Evolutionary conservation across 2,797 vertebrate genomes (phyloP), one percentile per base, ranked within the genome.

Genomic region (Miopithecus talapoin): DNA sequence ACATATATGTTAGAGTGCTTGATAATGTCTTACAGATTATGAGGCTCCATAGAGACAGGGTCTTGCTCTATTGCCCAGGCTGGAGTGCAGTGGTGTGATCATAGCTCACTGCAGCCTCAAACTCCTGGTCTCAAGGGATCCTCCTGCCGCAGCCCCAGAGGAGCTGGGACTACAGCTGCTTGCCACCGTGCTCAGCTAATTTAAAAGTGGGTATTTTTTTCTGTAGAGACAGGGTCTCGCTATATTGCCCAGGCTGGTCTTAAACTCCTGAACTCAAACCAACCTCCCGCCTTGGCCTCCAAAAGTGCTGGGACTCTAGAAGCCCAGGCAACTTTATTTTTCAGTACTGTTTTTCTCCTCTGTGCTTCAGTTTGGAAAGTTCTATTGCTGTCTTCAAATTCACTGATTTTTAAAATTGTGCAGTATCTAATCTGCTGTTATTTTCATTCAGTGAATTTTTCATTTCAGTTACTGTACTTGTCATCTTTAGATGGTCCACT

Each of bases 311-410:
- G 33, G 76, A n/a, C 21, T 50, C 12, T 21, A 33, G 30, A 64
- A 64, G 61, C 61, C 61, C 61, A 64, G 33, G 30, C 61, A 64
- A 64, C 30, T 64, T 64, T 64, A 50, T 72, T 70, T 81, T 70
- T 64, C 12, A 48, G 50, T 80, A 76, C 39, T 28, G 19, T 88
- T 81, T 86, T 19, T 5, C 53, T 48, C 41, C 4, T 79, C 33
- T 72, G 10, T 78, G 24, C n/a, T 86, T 85, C 24, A n/a, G 24
- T 87, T 78, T 96, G 59, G 79, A 57, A 61, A 59, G 43, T 94
- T 95, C n/a, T 92, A 41, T 91, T 81, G 80, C 80, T 91, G 0
- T 79, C 43, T 86, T 97, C 76, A 89, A 57, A 84, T 39, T 89
- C 91, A 92, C 14, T 33, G 53, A 36, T 75, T 78, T 85, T 39